Conservation (phyloP, 2,888 invertebrate species). For the Caenorhabditis sp. region DNA sequence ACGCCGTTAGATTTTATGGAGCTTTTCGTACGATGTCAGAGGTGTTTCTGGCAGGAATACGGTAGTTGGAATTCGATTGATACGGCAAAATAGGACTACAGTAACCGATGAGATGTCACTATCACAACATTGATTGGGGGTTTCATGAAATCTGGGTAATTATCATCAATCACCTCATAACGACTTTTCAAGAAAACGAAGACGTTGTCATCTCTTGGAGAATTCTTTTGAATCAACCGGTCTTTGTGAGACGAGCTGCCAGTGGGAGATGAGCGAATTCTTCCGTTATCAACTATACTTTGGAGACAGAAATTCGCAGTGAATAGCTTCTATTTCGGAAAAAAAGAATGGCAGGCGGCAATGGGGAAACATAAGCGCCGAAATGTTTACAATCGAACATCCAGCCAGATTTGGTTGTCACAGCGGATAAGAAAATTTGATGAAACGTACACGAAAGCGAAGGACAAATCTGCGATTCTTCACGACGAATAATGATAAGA, state of each 20-base stretch:
- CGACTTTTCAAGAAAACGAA: not conserved
- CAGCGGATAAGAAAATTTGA: not conserved
- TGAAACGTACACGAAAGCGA: conserved; percentile 7
- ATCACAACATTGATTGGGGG: too few relatives aligned
- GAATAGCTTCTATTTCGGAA: too few relatives aligned
- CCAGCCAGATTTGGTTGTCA: conserved; percentile 28
- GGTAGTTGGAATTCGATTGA: too few relatives aligned
- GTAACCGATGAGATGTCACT: too few relatives aligned
- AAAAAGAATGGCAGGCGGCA: too few relatives aligned
- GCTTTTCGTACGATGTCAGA: not conserved
- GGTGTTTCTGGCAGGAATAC: not conserved
- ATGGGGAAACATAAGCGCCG: conserved; percentile 8
- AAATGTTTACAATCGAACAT: conserved; percentile 1
- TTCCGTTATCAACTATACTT: conserved; percentile 31
- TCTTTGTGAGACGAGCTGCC: conserved; percentile 29
- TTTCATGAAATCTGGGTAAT: too few relatives aligned
- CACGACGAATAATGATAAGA: conserved; percentile 2
- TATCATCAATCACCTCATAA: conserved; percentile 19
- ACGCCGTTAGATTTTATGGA: conserved; percentile 43
- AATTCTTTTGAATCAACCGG: conserved; percentile 29
- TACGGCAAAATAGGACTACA: too few relatives aligned
- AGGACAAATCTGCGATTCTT: conserved; percentile 5
- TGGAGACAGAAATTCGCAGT: too few relatives aligned
- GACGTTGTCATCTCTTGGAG: too few relatives aligned
- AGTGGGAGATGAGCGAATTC: conserved; percentile 14